Evolutionary conservation across 2,888 invertebrate genomes (phyloP), one percentile per base, ranked within the genome.

Genomic region (Drosophila trichaetosa): DNA sequence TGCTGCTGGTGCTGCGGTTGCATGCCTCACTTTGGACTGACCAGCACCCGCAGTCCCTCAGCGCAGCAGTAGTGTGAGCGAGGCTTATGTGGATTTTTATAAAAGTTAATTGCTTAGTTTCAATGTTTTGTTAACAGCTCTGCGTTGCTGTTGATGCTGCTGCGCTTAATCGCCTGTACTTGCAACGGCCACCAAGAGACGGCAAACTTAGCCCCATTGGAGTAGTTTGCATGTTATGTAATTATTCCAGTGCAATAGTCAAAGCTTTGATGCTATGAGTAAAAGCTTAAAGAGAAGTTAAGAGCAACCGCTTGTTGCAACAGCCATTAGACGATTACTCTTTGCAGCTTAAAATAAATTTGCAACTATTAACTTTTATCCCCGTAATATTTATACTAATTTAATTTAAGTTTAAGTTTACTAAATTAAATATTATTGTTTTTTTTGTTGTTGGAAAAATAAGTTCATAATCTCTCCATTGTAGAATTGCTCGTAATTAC

Each of bases 31-130:
- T 76, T 73, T 71, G 49, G 58, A 66, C 56, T 65, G 52, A 63
- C 66, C 76, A 71, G 48, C 48, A 40, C 33, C n/a, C 27, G 11
- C 24, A 24, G 29, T 6, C 38, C 33, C 38, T 0, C 16, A 34
- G 16, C 29, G 11, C 29, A 29, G 11, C 29, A 6, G 29, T 34
- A 24, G 51, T 52, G 29, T 57, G 57, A 53, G 54, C 38, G 33
- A 16, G 46, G 69, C 63, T 62, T 64, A 69, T 73, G 64, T 63
- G 59, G 38, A 66, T 69, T 73, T 77, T 78, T 59, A 79, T 58
- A 72, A 67, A 74, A 81, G 70, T 69, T 74, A 74, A 77, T 79
- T 81, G 68, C 69, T 74, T 79, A 70, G 76, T 68, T 80, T 73
- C 68, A 59, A 70, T 72, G 69, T 69, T 72, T 61, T 66, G 65